Percentiles rank a stretch among this genome's conserved stretches.
Conservation (phyloP, 2,888 invertebrate genomes). For the Saturnia pavonia region DNA sequence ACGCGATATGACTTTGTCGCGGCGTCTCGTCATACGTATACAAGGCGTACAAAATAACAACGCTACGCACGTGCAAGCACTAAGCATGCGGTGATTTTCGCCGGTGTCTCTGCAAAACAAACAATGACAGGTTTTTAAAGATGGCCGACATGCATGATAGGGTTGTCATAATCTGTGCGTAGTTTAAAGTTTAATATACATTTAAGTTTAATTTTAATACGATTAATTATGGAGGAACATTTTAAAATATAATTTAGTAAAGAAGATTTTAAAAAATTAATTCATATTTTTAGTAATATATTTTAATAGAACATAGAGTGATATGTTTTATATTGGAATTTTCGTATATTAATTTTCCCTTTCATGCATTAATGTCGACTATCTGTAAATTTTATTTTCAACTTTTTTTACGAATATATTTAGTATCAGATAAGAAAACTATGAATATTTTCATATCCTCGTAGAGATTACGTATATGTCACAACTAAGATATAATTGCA, state of each 20-base stretch:
- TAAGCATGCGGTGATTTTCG: conserved; percentile 78
- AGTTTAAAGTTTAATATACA: conserved; percentile 7
- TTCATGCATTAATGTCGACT: conserved; percentile 3
- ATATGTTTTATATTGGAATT: too few species aligned
- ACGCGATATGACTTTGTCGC: not conserved
- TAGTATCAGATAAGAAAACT: not conserved
- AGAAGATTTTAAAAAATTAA: too few species aligned
- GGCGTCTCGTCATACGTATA: not conserved
- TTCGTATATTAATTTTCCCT: not conserved
- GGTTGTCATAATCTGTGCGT: conserved; percentile 25
- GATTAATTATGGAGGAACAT: not conserved
- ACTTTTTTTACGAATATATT: too few species aligned
- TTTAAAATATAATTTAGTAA: too few species aligned
- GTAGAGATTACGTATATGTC: not conserved
- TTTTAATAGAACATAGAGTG: too few species aligned
- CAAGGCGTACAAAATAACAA: conserved; percentile 3
- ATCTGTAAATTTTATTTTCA: not conserved
- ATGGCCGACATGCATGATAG: conserved; percentile 39
- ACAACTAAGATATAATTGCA: not conserved
- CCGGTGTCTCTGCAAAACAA: conserved; percentile 74
- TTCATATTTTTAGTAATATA: too few species aligned
- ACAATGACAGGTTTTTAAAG: conserved; percentile 47
- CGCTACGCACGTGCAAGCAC: conserved; percentile 50
- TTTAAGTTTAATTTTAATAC: not conserved
- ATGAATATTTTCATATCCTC: not conserved